Percentiles rank a stretch among this genome's conserved stretches.
Conservation (phyloP, 1,140 invertebrate genomes). For the Drosophila kurseongensis region DNA sequence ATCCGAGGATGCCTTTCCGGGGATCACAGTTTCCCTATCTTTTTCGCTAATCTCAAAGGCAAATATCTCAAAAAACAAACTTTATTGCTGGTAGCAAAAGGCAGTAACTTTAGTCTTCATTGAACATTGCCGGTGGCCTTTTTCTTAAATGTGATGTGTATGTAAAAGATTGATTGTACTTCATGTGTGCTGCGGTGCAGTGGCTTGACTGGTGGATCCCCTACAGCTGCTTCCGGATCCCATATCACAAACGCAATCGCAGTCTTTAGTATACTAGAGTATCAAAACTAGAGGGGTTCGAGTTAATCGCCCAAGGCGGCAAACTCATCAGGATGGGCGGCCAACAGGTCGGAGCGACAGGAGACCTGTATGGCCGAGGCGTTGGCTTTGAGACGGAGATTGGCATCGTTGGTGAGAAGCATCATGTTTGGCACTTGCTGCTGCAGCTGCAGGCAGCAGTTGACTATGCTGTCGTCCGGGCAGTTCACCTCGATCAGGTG, state of each 20-base stretch:
- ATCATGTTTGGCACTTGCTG: slow-evolving; percentile 60
- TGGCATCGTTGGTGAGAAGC: slow-evolving; percentile 74
- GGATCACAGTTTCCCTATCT: slow-evolving; percentile 2
- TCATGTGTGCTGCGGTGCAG: slow-evolving; percentile 23
- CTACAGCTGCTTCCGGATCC: not conserved
- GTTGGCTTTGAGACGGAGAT: slow-evolving; percentile 75
- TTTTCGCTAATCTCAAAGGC: slow-evolving; percentile 7
- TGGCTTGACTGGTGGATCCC: slow-evolving; percentile 21
- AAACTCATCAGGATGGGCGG: slow-evolving; percentile 38
- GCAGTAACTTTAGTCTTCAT: not conserved
- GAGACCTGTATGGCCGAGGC: slow-evolving; percentile 66
- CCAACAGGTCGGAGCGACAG: slow-evolving; percentile 57
- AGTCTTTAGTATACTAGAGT: slow-evolving; percentile 9
- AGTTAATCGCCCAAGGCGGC: slow-evolving; percentile 1
- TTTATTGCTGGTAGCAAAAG: slow-evolving; percentile 5
- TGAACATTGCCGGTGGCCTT: slow-evolving; percentile 3
- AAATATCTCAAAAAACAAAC: not conserved
- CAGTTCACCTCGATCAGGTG: slow-evolving; percentile 64
- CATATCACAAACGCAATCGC: slow-evolving; percentile 33
- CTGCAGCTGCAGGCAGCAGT: slow-evolving; percentile 77
- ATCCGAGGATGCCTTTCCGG: slow-evolving; percentile 24
- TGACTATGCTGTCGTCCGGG: slow-evolving; percentile 78
- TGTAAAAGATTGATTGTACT: slow-evolving; percentile 36
- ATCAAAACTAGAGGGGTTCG: not conserved
- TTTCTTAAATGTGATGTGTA: not conserved